Evolutionary conservation across 1,140 invertebrate species (phyloP).

Genomic region (Lamellibrachia luymesi): DNA sequence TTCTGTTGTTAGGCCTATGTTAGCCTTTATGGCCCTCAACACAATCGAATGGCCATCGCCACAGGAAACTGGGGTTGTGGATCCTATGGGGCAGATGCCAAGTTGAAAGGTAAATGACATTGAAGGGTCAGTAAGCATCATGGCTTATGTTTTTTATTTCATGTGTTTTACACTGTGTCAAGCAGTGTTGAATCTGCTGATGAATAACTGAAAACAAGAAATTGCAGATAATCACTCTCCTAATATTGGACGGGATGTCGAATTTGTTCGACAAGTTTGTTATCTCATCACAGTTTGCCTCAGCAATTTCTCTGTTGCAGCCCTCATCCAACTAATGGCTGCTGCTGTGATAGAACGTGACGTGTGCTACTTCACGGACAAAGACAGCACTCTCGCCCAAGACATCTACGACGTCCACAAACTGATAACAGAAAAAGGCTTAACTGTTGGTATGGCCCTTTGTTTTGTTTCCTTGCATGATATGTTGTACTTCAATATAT

Average conservation of each 20-base stretch:
- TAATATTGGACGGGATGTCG: too few relatives aligned
- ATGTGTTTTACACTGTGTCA: too few relatives aligned
- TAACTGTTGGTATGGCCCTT: slow-evolving; percentile 63
- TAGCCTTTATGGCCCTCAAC: too few relatives aligned
- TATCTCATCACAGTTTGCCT: too few relatives aligned
- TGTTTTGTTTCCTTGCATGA: neutral
- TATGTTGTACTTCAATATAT: too few relatives aligned
- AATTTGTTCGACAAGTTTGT: too few relatives aligned
- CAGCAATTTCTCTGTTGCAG: slow-evolving; percentile 32
- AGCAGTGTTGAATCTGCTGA: too few relatives aligned
- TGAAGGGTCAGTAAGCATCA: too few relatives aligned
- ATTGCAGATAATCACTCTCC: too few relatives aligned
- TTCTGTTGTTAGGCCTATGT: too few relatives aligned
- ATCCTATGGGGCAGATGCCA: slow-evolving; percentile 82
- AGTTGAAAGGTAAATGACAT: slow-evolving; percentile 69
- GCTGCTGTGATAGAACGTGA: slow-evolving; percentile 68
- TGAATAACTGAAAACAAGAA: too few relatives aligned
- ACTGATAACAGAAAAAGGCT: slow-evolving; percentile 65
- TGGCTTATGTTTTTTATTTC: too few relatives aligned
- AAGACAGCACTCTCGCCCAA: slow-evolving; percentile 69
- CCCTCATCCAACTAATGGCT: slow-evolving; percentile 87
- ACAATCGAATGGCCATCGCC: slow-evolving; percentile 66
- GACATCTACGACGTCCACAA: slow-evolving; percentile 72
- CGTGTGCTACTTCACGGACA: slow-evolving; percentile 89
- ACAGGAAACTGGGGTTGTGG: slow-evolving; percentile 99